Evolutionary conservation across 2,797 vertebrate species (phyloP).

Genomic region (Tadarida brasiliensis): DNA sequence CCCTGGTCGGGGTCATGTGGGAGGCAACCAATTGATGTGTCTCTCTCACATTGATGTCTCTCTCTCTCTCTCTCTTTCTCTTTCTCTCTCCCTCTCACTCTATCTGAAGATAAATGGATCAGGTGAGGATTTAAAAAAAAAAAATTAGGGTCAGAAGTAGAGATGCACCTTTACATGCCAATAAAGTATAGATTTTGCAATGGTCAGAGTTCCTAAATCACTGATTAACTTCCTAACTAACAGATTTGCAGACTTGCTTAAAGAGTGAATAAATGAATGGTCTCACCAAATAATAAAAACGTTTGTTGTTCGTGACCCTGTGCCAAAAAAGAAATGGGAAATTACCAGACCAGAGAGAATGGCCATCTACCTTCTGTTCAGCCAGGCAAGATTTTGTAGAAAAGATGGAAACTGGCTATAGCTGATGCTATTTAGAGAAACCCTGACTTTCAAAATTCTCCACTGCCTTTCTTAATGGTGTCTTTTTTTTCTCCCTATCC

Average conservation of each 20-base stretch:
- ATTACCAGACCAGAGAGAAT: conserved; percentile 18
- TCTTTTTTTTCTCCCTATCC: neutral
- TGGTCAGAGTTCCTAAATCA: neutral
- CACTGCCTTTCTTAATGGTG: neutral
- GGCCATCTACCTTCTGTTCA: neutral
- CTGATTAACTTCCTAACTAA: conserved; percentile 31
- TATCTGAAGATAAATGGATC: no score
- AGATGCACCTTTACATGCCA: neutral
- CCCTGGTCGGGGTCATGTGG: no score
- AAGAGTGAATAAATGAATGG: neutral
- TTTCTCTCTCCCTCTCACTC: no score
- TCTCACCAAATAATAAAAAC: neutral
- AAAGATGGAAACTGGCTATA: conserved; percentile 45
- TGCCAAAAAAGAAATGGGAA: neutral
- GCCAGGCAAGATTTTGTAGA: conserved; percentile 26
- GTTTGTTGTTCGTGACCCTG: neutral
- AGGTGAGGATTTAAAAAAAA: no score
- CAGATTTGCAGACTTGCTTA: conserved; percentile 6
- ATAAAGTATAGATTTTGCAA: neutral
- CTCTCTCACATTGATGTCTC: no score
- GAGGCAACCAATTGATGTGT: no score
- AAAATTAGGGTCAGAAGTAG: neutral
- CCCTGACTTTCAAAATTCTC: conserved; percentile 54
- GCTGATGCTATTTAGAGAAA: conserved; percentile 63
- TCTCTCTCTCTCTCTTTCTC: no score